phyloP scores from a whole-genome alignment of 2,797 vertebrate genomes.

The Eleutherodactylus coqui region DNA sequence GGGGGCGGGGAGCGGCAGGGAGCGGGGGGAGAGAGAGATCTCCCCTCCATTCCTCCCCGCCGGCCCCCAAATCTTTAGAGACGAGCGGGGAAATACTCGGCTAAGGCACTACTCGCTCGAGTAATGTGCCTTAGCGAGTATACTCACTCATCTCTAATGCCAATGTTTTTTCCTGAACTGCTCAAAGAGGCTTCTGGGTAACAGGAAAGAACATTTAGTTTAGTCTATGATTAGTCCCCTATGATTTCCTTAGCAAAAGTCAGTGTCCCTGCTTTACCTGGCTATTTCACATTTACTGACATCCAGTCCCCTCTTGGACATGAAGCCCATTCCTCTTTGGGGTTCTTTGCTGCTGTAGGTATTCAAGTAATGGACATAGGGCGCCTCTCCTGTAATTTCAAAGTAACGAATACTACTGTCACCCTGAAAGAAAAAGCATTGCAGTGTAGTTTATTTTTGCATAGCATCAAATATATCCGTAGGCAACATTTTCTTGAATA shows the following conservation, averaged over 20 bases:
- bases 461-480: not conserved
- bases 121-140: too few species aligned
- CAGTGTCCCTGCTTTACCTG: conserved; percentile 75
- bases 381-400: conserved; percentile 92
- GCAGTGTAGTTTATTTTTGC: not conserved
- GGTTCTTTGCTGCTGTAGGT: conserved; percentile 97
- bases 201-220: too few species aligned
- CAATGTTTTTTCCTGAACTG: too few species aligned
- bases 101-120: too few species aligned
- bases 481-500: not conserved
- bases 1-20: too few species aligned
- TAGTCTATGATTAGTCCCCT: not conserved
- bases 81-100: too few species aligned
- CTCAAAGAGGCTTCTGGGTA: too few species aligned
- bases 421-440: conserved; percentile 76
- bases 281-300: conserved; percentile 98
- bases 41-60: too few species aligned
- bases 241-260: not conserved
- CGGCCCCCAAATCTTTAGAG: too few species aligned
- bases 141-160: too few species aligned
- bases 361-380: conserved; percentile 95
- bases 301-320: conserved; percentile 95
- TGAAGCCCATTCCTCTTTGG: conserved; percentile 96
- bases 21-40: too few species aligned
- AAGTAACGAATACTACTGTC: conserved; percentile 98